Base-by-base conservation (phyloP, 2,797 vertebrate genomes). In the Erithacus rubecula region DNA sequence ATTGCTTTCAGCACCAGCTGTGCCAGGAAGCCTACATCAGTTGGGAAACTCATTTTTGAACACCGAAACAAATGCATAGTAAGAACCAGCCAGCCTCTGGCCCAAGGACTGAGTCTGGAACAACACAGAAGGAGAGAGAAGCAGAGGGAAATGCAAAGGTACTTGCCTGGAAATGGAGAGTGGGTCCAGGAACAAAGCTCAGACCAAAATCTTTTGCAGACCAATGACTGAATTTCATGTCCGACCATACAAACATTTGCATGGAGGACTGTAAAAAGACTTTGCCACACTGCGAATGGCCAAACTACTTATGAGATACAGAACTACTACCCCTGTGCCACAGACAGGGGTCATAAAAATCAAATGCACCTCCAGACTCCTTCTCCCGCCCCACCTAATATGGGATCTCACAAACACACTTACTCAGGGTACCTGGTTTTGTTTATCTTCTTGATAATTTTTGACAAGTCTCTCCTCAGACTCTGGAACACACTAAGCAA, bases 81-180 rank as follows among this genome's bases (percentile, higher is more conserved):
- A 68, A 77, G 46, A 84, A 79, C 67, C 76, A 93, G 92, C 10
- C 83, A 77, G 83, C 53, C 68, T 77, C 78, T 83, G 67, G 59
- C 75, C 71, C n/a, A 53, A 58, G 64, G 56, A 70, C 39, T 67
- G 41, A 83, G 59, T n/a, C 34, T 69, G 55, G 46, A 89, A 46
- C 46, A 76, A n/a, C 17, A 51, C 20, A 65, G 55, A 36, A 39
- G 63, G 34, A 65, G 37, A 58, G 20, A 81, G 79, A 44, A 87
- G 41, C 47, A 49, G 51, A 60, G 47, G 49, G 56, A 62, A 69
- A 65, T 47, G 24, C 41, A 75, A 89, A 91, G 69, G 34, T 34
- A 62, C 71, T 72, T 87, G 89, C 84, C 78, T 15, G 0, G 49
- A 17, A 43, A 11, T 46, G 51, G 80, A 65, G 16, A 74, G n/a